Conservation (phyloP, 2,888 invertebrate species). For the Cataglyphis rosenhaueri region DNA sequence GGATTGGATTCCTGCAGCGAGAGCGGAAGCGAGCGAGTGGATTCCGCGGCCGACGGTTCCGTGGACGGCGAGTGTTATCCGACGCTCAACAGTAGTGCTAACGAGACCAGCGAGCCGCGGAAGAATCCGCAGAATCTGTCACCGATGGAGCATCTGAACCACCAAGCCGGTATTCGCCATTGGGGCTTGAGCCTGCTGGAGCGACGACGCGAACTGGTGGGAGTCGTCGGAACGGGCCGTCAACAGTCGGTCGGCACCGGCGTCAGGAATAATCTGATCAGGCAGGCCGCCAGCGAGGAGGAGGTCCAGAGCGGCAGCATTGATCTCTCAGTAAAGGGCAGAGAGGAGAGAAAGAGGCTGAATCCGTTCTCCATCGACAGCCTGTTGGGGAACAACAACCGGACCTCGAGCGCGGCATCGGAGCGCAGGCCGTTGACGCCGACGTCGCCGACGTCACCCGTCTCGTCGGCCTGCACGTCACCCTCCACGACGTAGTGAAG, state of each 20-base stretch:
- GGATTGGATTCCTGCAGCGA: conserved; percentile 91
- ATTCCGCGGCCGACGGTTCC: conserved; percentile 87
- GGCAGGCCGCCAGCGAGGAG: conserved; percentile 77
- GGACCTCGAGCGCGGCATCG: conserved; percentile 71
- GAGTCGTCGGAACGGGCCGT: conserved; percentile 71
- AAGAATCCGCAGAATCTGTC: conserved; percentile 73
- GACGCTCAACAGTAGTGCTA: conserved; percentile 84
- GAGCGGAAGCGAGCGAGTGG: conserved; percentile 87
- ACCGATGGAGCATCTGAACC: conserved; percentile 79
- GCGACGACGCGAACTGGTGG: conserved; percentile 85
- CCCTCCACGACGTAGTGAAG: conserved; percentile 82
- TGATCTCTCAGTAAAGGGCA: conserved; percentile 86
- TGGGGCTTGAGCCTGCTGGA: conserved; percentile 85
- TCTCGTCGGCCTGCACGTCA: conserved; percentile 79
- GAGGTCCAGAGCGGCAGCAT: conserved; percentile 84
- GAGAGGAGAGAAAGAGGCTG: conserved; percentile 88
- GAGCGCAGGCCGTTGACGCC: conserved; percentile 81
- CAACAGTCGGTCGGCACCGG: conserved; percentile 70
- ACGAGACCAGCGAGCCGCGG: conserved; percentile 81
- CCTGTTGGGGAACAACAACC: conserved; percentile 87
- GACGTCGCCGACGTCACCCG: conserved; percentile 79
- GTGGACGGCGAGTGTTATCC: conserved; percentile 88
- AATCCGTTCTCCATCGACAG: conserved; percentile 97
- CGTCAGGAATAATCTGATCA: conserved; percentile 51
- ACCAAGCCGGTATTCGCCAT: conserved; percentile 83